phyloP scores from a whole-genome alignment of 1,140 invertebrate genomes.

The Tetramorium alpestre region DNA sequence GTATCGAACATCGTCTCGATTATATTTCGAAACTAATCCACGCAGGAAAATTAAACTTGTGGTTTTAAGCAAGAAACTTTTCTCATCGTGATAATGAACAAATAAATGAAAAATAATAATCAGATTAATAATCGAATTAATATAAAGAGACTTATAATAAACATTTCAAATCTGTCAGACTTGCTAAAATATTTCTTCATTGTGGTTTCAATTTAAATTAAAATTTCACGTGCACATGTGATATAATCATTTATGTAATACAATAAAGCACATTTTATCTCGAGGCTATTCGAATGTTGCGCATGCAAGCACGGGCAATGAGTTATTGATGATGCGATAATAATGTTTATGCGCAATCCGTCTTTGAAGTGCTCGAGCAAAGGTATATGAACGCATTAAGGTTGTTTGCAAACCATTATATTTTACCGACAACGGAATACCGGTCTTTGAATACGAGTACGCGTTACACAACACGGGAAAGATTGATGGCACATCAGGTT shows the following conservation, averaged over 20 bases:
- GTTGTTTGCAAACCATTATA: background rate
- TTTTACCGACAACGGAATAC: slow-evolving; percentile 2
- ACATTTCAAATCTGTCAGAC: background rate
- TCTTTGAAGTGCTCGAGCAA: background rate
- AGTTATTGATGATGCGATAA: background rate
- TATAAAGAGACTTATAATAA: background rate
- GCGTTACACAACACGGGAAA: background rate
- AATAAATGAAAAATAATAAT: background rate
- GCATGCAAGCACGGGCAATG: background rate
- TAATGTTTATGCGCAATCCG: slow-evolving; percentile 5
- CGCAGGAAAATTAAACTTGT: background rate
- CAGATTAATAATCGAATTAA: background rate
- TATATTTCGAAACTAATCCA: slow-evolving; percentile 37
- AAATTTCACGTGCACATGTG: background rate
- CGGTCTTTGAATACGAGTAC: background rate
- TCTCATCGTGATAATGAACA: background rate
- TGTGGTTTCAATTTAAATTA: background rate
- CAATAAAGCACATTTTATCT: background rate
- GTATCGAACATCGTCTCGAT: slow-evolving; percentile 29
- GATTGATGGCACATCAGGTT: slow-evolving; percentile 9
- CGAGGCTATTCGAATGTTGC: background rate
- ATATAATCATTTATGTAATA: background rate
- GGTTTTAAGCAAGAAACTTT: background rate
- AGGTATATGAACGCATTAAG: background rate
- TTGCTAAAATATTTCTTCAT: background rate